Evolutionary conservation across 2,888 invertebrate genomes (phyloP).

Genomic region (Mesochorus sp.): DNA sequence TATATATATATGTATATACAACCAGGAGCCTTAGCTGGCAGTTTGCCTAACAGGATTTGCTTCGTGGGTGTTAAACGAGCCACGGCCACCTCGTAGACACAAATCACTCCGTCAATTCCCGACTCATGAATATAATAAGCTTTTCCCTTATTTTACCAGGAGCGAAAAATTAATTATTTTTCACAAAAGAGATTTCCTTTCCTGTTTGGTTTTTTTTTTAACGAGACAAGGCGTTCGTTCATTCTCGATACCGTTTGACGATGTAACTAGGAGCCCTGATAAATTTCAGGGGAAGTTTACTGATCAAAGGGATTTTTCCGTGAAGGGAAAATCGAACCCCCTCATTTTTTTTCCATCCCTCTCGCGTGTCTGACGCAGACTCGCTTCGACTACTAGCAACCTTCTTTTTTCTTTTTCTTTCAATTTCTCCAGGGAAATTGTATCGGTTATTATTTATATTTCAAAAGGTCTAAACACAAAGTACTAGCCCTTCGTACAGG

Average conservation of each 20-base stretch:
- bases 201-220: not conserved
- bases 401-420: slow-evolving; percentile 12
- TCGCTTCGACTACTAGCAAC: slow-evolving; percentile 14
- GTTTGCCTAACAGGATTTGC: slow-evolving; percentile 63
- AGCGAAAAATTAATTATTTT: slow-evolving; percentile 15
- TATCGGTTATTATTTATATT: not conserved
- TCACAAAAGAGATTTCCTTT: not conserved
- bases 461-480: not conserved
- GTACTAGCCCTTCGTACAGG: not conserved
- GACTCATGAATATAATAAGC: slow-evolving; percentile 34
- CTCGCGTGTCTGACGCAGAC: slow-evolving; percentile 16
- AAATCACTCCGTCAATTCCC: slow-evolving; percentile 55
- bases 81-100: slow-evolving; percentile 44
- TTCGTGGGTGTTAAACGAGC: slow-evolving; percentile 62
- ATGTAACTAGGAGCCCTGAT: too few relatives aligned
- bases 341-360: slow-evolving; percentile 10
- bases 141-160: not conserved
- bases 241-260: slow-evolving; percentile 14
- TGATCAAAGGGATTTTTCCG: slow-evolving; percentile 55
- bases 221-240: not conserved
- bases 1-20: not conserved
- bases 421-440: slow-evolving; percentile 22
- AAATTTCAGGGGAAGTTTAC: not conserved
- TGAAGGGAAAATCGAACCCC: slow-evolving; percentile 41
- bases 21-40: slow-evolving; percentile 46